phyloP scores from a whole-genome alignment of 2,888 invertebrate species.

The Hydroisotoma schaefferi region DNA sequence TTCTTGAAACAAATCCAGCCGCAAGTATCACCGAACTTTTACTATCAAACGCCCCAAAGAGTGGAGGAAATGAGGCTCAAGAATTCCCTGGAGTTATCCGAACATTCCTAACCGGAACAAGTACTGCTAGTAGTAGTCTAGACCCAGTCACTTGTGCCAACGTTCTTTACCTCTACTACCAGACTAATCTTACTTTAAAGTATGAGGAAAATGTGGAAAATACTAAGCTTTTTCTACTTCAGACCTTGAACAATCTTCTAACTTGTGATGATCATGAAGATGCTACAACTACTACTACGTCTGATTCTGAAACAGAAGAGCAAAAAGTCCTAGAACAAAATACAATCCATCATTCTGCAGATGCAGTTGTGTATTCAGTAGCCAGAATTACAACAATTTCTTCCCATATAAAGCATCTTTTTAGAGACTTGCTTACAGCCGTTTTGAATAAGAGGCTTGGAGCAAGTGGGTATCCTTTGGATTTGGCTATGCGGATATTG shows the following conservation, averaged over 20 bases:
- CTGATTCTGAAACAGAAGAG: conserved; percentile 6
- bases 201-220: conserved; percentile 10
- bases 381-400: conserved; percentile 23
- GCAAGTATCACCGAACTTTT: conserved; percentile 28
- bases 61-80: neutral
- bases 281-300: neutral
- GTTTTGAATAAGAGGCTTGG: conserved; percentile 23
- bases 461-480: conserved; percentile 18
- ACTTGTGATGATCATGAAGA: conserved; percentile 2
- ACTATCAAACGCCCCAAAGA: conserved; percentile 19
- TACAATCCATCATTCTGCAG: conserved; percentile 27
- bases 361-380: conserved; percentile 33
- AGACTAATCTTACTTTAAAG: conserved; percentile 17
- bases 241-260: conserved; percentile 29
- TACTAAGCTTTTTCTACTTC: conserved; percentile 17
- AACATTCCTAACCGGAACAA: neutral
- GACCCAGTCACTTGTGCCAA: conserved; percentile 31
- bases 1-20: conserved; percentile 30
- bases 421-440: conserved; percentile 6
- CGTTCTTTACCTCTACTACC: conserved; percentile 27
- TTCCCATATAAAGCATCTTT: neutral
- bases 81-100: conserved; percentile 3
- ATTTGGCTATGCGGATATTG: conserved; percentile 37
- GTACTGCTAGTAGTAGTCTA: conserved; percentile 6
- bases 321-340: neutral